Percentiles rank a stretch among this genome's conserved stretches.
Evolutionary conservation across 2,113 vertebrate species (phyloP).

Genomic region (Eretmochelys imbricata): DNA sequence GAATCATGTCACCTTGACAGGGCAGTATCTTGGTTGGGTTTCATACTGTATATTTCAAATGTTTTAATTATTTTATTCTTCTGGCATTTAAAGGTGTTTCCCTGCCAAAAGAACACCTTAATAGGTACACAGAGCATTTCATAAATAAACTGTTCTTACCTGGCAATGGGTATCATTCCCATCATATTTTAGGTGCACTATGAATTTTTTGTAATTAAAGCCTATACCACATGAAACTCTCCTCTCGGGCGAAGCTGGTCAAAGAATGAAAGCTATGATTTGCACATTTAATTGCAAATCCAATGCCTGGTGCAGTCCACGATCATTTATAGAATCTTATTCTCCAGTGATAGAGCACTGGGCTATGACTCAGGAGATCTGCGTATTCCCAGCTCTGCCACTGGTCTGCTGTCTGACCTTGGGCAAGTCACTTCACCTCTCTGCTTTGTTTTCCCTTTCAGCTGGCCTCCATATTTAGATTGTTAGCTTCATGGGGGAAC

Average conservation of each 20-base stretch:
- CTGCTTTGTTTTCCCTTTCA: not conserved
- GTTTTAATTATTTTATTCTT: not conserved
- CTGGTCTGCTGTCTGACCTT: not conserved
- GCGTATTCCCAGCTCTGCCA: not conserved
- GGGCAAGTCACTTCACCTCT: rapidly evolving
- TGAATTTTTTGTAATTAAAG: not conserved
- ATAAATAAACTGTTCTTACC: not conserved
- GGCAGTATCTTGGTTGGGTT: not conserved
- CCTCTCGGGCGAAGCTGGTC: not conserved
- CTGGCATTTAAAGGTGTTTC: not conserved
- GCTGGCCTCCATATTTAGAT: not conserved
- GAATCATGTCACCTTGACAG: not conserved
- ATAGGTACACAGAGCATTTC: not conserved
- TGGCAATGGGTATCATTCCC: not conserved
- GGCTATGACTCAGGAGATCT: not conserved
- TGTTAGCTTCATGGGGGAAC: not conserved
- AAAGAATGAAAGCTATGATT: not conserved
- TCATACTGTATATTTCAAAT: not conserved
- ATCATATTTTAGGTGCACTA: not conserved
- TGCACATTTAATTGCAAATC: not conserved
- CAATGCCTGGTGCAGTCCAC: not conserved
- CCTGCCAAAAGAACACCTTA: not conserved
- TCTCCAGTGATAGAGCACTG: not conserved
- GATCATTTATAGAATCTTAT: not conserved
- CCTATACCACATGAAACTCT: not conserved